Evolutionary conservation across 2,113 vertebrate species (phyloP).

Genomic region (Odontesthes bonariensis): DNA sequence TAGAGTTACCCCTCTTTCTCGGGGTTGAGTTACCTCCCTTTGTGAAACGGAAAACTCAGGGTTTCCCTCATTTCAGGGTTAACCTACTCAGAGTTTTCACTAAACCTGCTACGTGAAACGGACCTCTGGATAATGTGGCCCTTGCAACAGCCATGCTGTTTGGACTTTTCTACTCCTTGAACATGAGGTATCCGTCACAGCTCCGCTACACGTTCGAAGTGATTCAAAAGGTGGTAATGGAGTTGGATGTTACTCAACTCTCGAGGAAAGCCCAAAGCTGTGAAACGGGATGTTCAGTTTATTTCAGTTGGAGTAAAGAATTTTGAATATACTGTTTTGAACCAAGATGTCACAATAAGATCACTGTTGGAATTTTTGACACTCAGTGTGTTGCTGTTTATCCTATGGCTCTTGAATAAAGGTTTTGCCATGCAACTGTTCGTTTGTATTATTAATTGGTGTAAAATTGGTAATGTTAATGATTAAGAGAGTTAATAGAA

Average conservation of each 20-base stretch:
- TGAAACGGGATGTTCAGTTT: too few species aligned
- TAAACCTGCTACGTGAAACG: too few species aligned
- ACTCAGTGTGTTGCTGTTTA: background rate
- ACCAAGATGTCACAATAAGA: background rate
- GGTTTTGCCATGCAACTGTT: conserved; percentile 3
- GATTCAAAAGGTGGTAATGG: conserved; percentile 4
- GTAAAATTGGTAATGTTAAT: background rate
- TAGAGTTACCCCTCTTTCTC: too few species aligned
- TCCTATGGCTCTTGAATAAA: background rate
- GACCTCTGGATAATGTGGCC: conserved; percentile 7
- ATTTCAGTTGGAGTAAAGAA: too few species aligned
- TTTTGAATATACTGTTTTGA: too few species aligned
- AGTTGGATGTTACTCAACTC: conserved; percentile 9
- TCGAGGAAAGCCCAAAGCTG: conserved; percentile 6
- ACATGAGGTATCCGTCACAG: background rate
- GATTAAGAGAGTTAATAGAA: background rate
- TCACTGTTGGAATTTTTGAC: too few species aligned
- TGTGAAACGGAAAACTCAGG: too few species aligned
- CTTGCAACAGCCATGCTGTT: conserved; percentile 5
- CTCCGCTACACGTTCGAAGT: conserved; percentile 1
- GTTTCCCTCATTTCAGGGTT: too few species aligned
- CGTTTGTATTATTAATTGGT: background rate
- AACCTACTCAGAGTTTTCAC: too few species aligned
- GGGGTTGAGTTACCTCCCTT: too few species aligned
- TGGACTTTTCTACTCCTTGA: conserved; percentile 3